These are phyloP conservation scores for Ophion obscuratus DNA, from an alignment of 2,888 invertebrate species.

Conservation along the genomic window DNA sequence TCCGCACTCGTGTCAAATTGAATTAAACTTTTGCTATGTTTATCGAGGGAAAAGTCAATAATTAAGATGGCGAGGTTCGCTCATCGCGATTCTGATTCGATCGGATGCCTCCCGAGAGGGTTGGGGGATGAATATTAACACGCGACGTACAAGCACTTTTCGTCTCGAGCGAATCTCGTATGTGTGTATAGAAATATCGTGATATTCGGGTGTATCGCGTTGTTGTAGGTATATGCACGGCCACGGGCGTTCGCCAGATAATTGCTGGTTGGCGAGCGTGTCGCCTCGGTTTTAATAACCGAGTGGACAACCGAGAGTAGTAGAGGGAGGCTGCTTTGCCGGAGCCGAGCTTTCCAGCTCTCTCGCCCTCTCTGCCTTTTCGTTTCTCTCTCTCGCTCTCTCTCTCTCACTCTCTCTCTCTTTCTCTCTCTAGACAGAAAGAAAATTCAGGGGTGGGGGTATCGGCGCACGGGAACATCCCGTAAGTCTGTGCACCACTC, in stretches of 20 bases:
- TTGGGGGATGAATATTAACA: neutral
- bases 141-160: slow-evolving; percentile 28
- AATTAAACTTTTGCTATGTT: neutral
- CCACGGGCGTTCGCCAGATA: slow-evolving; percentile 81
- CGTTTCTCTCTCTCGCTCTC: slow-evolving; percentile 2
- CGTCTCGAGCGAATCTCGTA: slow-evolving; percentile 40
- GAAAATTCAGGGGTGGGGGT: slow-evolving; percentile 71
- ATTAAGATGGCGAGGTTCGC: slow-evolving; percentile 14
- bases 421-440: slow-evolving; percentile 55
- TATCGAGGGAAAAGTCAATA: neutral
- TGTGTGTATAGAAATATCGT: slow-evolving; percentile 7
- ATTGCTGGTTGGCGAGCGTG: slow-evolving; percentile 82
- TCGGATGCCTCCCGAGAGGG: neutral
- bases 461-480: slow-evolving; percentile 65
- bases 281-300: slow-evolving; percentile 83
- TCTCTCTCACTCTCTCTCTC: slow-evolving; percentile 49
- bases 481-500: slow-evolving; percentile 59
- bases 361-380: slow-evolving; percentile 18
- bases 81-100: slow-evolving; percentile 1
- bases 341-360: slow-evolving; percentile 58
- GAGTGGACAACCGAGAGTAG: slow-evolving; percentile 80
- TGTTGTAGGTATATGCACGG: slow-evolving; percentile 71
- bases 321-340: slow-evolving; percentile 77
- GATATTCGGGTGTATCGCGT: slow-evolving; percentile 43
- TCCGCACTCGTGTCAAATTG: neutral